Evolutionary conservation across 1,140 invertebrate species (phyloP).

Genomic region (Phocides pigmalion): DNA sequence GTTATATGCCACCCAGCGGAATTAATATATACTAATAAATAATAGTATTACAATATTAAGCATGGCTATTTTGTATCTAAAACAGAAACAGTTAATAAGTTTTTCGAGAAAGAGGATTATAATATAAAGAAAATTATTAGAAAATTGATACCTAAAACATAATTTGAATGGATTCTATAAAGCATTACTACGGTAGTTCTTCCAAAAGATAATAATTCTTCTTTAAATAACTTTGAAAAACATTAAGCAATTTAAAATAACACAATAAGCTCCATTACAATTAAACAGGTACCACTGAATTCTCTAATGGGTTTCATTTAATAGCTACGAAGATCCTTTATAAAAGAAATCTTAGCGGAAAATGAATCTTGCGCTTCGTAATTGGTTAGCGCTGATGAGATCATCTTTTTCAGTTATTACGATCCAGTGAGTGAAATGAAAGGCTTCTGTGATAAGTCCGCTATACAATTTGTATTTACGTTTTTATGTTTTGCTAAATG

Average conservation of each 20-base stretch:
- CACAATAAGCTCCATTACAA: not conserved
- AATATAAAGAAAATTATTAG: not conserved
- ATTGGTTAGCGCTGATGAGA: slow-evolving; percentile 17
- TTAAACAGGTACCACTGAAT: not conserved
- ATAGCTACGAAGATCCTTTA: slow-evolving; percentile 16
- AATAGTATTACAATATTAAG: too few relatives aligned
- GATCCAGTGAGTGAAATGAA: not conserved
- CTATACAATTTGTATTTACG: too few relatives aligned
- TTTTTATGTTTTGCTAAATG: too few relatives aligned
- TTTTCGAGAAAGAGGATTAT: too few relatives aligned
- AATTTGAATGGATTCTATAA: too few relatives aligned
- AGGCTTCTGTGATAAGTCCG: not conserved
- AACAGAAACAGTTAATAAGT: too few relatives aligned
- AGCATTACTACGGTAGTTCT: not conserved
- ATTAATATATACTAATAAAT: too few relatives aligned
- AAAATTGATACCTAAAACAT: too few relatives aligned
- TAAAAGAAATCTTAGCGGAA: slow-evolving; percentile 20
- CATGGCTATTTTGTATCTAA: too few relatives aligned
- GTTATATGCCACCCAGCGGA: too few relatives aligned
- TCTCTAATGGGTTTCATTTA: slow-evolving; percentile 18
- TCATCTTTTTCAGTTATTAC: slow-evolving; percentile 7
- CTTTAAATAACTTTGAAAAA: not conserved
- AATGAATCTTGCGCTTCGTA: slow-evolving; percentile 39
- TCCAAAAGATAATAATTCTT: not conserved
- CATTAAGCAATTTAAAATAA: not conserved